These are phyloP conservation scores for Orientallactaga sibirica DNA, from an alignment of 2,797 vertebrate genomes.

Conservation along the genomic window DNA sequence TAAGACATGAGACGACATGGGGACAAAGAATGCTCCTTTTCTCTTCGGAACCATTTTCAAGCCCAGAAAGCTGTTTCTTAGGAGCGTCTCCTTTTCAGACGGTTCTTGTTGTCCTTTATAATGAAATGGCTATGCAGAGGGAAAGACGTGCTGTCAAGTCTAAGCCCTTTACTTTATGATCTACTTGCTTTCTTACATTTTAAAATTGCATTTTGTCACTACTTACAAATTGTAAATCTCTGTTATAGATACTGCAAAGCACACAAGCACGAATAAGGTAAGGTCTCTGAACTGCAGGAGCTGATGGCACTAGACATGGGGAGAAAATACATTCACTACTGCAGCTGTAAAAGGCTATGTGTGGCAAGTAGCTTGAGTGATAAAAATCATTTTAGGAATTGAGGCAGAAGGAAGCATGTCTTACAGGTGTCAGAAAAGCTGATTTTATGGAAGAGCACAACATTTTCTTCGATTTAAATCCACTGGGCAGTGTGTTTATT, in stretches of 20 bases:
- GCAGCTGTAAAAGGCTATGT: neutral
- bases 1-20: neutral
- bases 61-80: neutral
- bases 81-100: slow-evolving; percentile 24
- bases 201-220: slow-evolving; percentile 66
- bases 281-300: slow-evolving; percentile 16
- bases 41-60: neutral
- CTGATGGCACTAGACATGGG: neutral
- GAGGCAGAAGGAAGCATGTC: slow-evolving; percentile 29
- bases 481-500: slow-evolving; percentile 24
- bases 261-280: slow-evolving; percentile 30
- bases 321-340: neutral
- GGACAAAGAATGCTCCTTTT: neutral
- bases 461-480: slow-evolving; percentile 23
- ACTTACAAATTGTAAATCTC: slow-evolving; percentile 59
- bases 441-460: neutral
- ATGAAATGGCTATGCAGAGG: slow-evolving; percentile 60
- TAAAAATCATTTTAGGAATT: slow-evolving; percentile 18
- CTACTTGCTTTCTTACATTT: slow-evolving; percentile 60
- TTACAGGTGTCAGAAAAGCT: neutral
- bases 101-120: slow-evolving; percentile 10
- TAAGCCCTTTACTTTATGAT: slow-evolving; percentile 64
- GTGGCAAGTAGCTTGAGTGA: neutral
- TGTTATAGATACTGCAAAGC: slow-evolving; percentile 46
- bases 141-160: slow-evolving; percentile 54